These are phyloP conservation scores for Chloroceryle inda DNA, from an alignment of 2,797 vertebrate genomes.

Conservation along the genomic window DNA sequence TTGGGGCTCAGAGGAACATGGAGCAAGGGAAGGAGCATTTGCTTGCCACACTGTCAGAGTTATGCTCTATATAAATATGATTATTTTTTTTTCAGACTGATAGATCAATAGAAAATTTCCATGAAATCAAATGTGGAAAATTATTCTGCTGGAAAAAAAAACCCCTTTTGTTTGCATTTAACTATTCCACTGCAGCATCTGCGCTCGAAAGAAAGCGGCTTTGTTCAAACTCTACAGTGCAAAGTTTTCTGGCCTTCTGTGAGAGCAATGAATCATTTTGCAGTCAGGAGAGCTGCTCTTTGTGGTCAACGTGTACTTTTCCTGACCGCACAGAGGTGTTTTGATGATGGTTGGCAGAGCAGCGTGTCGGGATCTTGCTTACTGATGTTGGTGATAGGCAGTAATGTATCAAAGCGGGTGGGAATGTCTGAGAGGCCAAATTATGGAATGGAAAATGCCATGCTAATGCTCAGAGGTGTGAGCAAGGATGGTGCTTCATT, in stretches of 20 bases:
- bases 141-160: neutral
- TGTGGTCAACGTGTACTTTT: slow-evolving; percentile 21
- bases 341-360: slow-evolving; percentile 46
- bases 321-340: slow-evolving; percentile 29
- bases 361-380: neutral
- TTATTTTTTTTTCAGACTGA: neutral
- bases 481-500: neutral
- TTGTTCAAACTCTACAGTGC: neutral
- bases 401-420: neutral
- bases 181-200: neutral
- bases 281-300: neutral
- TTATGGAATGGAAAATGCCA: slow-evolving; percentile 6
- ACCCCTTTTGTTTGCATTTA: neutral
- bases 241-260: slow-evolving; percentile 12
- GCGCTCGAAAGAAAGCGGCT: neutral
- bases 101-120: neutral
- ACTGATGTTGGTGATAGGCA: neutral
- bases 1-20: neutral
- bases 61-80: neutral
- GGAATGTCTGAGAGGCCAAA: neutral
- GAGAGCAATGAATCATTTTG: slow-evolving; percentile 7
- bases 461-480: neutral
- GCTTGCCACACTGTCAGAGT: neutral
- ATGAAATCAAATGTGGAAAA: neutral
- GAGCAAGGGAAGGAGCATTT: neutral